Evolutionary conservation across 1,140 invertebrate genomes (phyloP), one percentile per base, ranked within the genome.

Genomic region (Ridgeia piscesae): DNA sequence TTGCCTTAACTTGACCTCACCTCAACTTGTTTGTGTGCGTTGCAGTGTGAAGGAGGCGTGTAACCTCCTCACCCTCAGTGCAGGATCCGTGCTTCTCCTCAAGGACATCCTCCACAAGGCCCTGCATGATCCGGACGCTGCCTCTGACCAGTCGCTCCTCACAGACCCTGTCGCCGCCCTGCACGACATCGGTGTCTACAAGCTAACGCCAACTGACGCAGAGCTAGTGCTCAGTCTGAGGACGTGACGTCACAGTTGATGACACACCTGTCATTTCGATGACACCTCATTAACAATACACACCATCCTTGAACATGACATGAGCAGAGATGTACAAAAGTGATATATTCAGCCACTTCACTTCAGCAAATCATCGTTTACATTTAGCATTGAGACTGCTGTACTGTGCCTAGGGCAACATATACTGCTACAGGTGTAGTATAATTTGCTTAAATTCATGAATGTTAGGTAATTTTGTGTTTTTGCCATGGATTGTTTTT

Each of bases 21-120:
- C 34, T 33, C 9, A 89, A 33, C 58, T n/a, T n/a, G 33, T 88
- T n/a, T n/a, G 50, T 92, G n/a, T 1, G 92, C 94, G 94, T 96
- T 96, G 92, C 95, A 98, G 98, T 94, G 96, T 98, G 35, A 97
- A 97, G 94, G 98, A 99, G 95, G 97, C 97, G 0, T 97, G 97
- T 94, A 97, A 97, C 93, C 96, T 99, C 33, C 95, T 99, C 42
- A 98, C 97, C 93, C 95, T 98, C 93, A 96, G 97, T 33, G 96
- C 97, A 93, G 98, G 98, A 8, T 98, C 97, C 77, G 98, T 98
- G 0, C 96, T 98, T 92, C 96, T 98, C 6, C 96, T 98, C 35
- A 96, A 97, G 31, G 97, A 98, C 94, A 97, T 97, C 9, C 94
- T 98, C 31, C 96, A 96, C 34, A 92, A 93, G 33, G 93, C 94